Base-by-base conservation (phyloP, 2,797 vertebrate species). In the Lagodon rhomboides region DNA sequence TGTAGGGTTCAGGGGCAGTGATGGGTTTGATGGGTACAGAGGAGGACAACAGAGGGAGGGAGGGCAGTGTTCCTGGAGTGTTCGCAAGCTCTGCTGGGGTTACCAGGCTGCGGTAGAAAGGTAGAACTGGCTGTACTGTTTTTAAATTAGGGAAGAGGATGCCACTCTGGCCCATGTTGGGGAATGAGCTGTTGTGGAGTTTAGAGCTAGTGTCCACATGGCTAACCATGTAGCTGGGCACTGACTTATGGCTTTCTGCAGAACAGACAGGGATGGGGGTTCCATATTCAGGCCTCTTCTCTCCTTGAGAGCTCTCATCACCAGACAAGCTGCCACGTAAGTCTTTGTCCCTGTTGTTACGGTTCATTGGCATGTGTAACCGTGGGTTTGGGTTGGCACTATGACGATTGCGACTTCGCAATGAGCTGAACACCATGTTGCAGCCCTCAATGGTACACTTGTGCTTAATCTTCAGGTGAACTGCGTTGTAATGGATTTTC, bases 381-480 rank as follows among this genome's bases (percentile, higher is more conserved):
- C 98, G 95, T 0, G 98, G 98, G 91, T 99, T 99, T 0, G 98
- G 98, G 91, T 99, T 99, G 27, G 98, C 98, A 15, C 98, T 99
- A 7, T 99, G 98, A 20, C 98, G 96, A 90, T 99, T 99, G 59
- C 98, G 96, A 87, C 98, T 99, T 13, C 98, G 94, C 82, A 99
- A 70, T 0, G 98, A 99, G 87, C 98, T 99, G 65, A 99, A 99
- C 0, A 99, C 98, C 98, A 99, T 99, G 89, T 99, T 99, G 84
- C 98, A 99, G 67, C 98, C 98, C 55, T 98, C 97, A 0, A 99
- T 97, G 27, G 98, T 99, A 87, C 98, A 99, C 80, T 97, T 97
- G 84, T 99, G 98, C 86, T 99, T 99, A 91, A 99, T 99, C 94
- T 99, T 99, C 59, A 99, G 95, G 90, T 99, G 98, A 56, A 99